Evolutionary conservation across 2,888 invertebrate genomes (phyloP).

Genomic region (Leptinotarsa peninsularis): DNA sequence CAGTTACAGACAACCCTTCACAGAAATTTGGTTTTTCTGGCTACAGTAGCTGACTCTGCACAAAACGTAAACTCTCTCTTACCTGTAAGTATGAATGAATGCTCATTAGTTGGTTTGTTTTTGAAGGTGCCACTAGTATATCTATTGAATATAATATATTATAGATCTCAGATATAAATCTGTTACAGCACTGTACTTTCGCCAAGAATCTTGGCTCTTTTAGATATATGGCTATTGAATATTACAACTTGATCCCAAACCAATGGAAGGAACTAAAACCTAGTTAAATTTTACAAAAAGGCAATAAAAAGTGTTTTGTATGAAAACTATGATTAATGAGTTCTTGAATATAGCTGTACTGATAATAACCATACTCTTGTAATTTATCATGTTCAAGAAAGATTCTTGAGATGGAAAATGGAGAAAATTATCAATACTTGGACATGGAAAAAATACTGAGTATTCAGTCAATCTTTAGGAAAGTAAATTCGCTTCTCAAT

Average conservation of each 20-base stretch:
- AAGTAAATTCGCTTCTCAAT: too few relatives aligned
- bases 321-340: too few relatives aligned
- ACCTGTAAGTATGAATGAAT: conserved; percentile 75
- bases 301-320: too few relatives aligned
- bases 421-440: too few relatives aligned
- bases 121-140: not conserved
- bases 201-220: too few relatives aligned
- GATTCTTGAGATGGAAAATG: too few relatives aligned
- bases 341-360: too few relatives aligned
- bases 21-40: conserved; percentile 94
- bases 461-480: too few relatives aligned
- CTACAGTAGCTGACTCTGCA: conserved; percentile 95
- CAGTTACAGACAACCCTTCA: conserved; percentile 96
- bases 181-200: not conserved
- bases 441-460: too few relatives aligned
- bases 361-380: too few relatives aligned
- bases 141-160: too few relatives aligned
- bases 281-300: not conserved
- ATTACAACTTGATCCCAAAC: not conserved
- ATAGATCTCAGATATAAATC: not conserved
- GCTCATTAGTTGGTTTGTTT: not conserved
- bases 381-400: too few relatives aligned
- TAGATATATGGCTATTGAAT: not conserved
- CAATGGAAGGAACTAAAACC: conserved; percentile 12
- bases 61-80: conserved; percentile 91